These are phyloP conservation scores for Himalopsyche phryganea DNA, from an alignment of 1,140 invertebrate species.

Conservation along the genomic window DNA sequence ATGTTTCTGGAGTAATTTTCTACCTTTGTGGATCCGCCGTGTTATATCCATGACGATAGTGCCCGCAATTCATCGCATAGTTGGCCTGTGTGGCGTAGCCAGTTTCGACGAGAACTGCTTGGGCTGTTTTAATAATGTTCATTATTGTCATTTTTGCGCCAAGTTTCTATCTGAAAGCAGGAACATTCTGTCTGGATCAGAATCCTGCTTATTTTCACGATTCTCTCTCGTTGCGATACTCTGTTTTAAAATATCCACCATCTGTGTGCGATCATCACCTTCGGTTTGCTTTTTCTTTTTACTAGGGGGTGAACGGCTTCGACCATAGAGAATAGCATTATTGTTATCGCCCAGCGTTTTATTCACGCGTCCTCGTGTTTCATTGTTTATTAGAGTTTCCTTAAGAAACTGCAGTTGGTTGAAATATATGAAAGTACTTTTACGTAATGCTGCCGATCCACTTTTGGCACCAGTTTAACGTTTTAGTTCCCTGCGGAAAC, in stretches of 20 bases:
- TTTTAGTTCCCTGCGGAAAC: conserved; percentile 13
- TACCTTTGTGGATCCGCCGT: background rate
- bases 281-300: conserved; percentile 4
- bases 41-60: conserved; percentile 4
- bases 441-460: conserved; percentile 18
- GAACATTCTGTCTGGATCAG: conserved; percentile 14
- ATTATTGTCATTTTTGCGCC: conserved; percentile 9
- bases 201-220: conserved; percentile 16
- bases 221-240: conserved; percentile 13
- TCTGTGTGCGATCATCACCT: conserved; percentile 8
- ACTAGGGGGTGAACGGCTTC: background rate
- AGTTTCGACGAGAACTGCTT: conserved; percentile 3
- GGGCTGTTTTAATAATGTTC: conserved; percentile 9
- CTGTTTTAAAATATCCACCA: conserved; percentile 9
- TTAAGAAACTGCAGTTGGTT: conserved; percentile 15
- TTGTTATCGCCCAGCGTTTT: conserved; percentile 2
- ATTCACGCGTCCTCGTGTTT: conserved; percentile 8
- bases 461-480: background rate
- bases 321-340: background rate
- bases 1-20: background rate
- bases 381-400: conserved; percentile 13
- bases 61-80: conserved; percentile 3
- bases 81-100: conserved; percentile 10
- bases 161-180: conserved; percentile 11
- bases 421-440: conserved; percentile 11